Evolutionary conservation across 2,113 vertebrate genomes (phyloP), one percentile per base, ranked within the genome.

Genomic region (Malurus alboscapulatus): DNA sequence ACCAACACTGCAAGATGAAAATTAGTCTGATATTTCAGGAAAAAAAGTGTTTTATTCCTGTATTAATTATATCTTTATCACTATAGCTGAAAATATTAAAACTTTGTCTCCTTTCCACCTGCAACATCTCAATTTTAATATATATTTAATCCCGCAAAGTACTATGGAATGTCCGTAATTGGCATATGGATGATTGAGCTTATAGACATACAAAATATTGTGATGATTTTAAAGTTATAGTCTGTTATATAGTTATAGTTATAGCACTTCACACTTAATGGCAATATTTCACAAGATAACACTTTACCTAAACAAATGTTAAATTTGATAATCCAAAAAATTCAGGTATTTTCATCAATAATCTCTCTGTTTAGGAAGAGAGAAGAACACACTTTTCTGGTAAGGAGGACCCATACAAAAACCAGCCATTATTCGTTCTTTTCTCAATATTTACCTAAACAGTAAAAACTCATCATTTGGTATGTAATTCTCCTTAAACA

Each of bases 401-500:
- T 12, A 71, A 10, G 10, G 24, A 67, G 34, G 19, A 36, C 42
- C 3, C 5, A 14, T 12, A 53, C 7, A n/a, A 68, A 75, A 24
- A 21, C 7, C 17, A 75, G 19, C 69, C 76, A 45, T 53, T 48
- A 59, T 88, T 63, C 0, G 47, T 82, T 65, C 18, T 61, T 47
- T 8, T 71, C 42, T 58, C 32, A 68, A 2, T 53, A 85, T 79
- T 97, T 97, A 99, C 99, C 99, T 98, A 96, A 99, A 99, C 66
- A 99, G 97, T 25, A 98, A 44, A 68, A 98, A 95, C 84, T 98
- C 98, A 8, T 98, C 59, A 58, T 98, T 98, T 42, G 99, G 99
- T 87, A 99, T 91, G 88, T 99, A 99, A 96, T 98, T 98, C 58
- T 98, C 98, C 93, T 67, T 97, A 72, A 99, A 97, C 96, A 99